Base-by-base conservation (phyloP, 2,797 vertebrate genomes). In the Meriones psammophilus region DNA sequence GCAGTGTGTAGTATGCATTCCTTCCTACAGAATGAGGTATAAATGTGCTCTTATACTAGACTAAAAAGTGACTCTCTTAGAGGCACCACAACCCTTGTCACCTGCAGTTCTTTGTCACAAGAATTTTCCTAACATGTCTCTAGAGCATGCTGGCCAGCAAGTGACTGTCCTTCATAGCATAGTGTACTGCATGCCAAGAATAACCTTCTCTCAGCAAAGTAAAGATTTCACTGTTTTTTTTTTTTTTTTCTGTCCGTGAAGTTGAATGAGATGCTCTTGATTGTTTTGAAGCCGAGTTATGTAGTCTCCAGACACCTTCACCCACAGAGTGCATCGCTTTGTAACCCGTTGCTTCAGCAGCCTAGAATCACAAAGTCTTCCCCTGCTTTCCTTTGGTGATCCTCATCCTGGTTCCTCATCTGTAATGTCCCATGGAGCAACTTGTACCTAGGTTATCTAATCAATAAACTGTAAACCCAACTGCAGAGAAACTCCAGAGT, bases 201-300 rank as follows among this genome's bases (percentile, higher is more conserved):
- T 14, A 12, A 42, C 13, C 83, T 87, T 94, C 94, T 64, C 36
- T n/a, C 5, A 0, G 22, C 54, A 84, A 73, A 56, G 91, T 89
- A 6, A 50, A 71, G 80, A 26, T 95, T 96, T n/a, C 39, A 10
- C n/a, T 50, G 94, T 33, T 73, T 69, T 22, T 39, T 39, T 2
- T 39, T 2, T 39, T 68, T 50, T 46, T 33, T 30, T 8, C 3
- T 4, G 5, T 64, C 4, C 22, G 68, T 93, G 78, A 58, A 66
- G 33, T 42, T 58, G 17, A 93, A 93, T 91, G 73, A 96, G 95
- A 66, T 69, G 36, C 71, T 76, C 60, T 50, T 85, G 66, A 71
- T 85, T 36, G 4, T 33, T 89, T 83, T 95, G 86, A 92, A 69
- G n/a, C 24, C 39, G 77, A 50, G 64, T 26, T 87, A 87, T 66